phyloP scores from a whole-genome alignment of 2,888 invertebrate genomes.

The Penaeus monodon region DNA sequence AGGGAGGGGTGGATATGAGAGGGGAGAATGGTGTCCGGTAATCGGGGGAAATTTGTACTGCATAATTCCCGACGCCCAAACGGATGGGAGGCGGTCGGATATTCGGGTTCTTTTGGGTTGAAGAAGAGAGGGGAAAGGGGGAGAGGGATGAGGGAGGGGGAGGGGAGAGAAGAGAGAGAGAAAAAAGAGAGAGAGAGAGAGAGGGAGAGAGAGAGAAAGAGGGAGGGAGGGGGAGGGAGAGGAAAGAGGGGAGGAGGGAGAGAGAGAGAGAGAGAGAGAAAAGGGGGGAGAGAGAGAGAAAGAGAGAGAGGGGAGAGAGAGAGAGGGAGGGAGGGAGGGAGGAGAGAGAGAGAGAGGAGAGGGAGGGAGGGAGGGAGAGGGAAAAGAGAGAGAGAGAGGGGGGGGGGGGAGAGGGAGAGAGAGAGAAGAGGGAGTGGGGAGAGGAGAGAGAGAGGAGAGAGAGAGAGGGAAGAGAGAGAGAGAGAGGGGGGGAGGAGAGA shows the following conservation, averaged over 20 bases:
- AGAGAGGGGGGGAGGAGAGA: not conserved
- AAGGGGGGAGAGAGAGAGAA: not conserved
- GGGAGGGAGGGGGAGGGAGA: not conserved
- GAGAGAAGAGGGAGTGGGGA: slow-evolving; percentile 17
- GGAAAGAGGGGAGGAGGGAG: not conserved
- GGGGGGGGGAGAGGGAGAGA: slow-evolving; percentile 24
- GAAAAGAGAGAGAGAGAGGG: not conserved
- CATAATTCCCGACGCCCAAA: too few relatives aligned
- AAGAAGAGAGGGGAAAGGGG: too few relatives aligned
- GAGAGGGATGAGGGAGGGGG: too few relatives aligned
- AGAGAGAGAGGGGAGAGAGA: not conserved
- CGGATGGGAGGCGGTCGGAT: too few relatives aligned
- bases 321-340: not conserved
- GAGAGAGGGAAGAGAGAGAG: not conserved
- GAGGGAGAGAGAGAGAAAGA: not conserved
- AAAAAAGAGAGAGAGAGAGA: not conserved
- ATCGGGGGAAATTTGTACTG: too few relatives aligned
- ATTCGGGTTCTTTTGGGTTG: too few relatives aligned
- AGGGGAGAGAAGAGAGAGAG: too few relatives aligned
- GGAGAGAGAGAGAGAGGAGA: not conserved
- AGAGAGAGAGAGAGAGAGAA: not conserved
- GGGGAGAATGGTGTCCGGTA: too few relatives aligned
- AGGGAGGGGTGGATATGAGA: not conserved
- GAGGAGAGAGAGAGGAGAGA: not conserved
- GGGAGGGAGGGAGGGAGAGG: not conserved